Evolutionary conservation across 2,888 invertebrate genomes (phyloP).

Genomic region (Torymus auratus): DNA sequence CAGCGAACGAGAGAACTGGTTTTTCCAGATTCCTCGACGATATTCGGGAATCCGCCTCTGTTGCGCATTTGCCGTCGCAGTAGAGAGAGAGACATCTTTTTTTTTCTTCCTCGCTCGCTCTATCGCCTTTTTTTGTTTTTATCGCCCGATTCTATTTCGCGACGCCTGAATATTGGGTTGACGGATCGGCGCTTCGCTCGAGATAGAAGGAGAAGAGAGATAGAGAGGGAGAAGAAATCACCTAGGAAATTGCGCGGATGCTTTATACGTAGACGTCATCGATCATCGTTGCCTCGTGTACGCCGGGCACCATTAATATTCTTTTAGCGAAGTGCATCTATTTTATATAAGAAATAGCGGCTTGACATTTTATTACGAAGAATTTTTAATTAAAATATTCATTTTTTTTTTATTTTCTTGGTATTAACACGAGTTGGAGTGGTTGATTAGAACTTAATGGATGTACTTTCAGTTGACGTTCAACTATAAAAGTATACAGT

Average conservation of each 20-base stretch:
- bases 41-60: conserved; percentile 20
- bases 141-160: conserved; percentile 23
- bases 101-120: background rate
- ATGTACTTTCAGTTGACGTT: too few species aligned
- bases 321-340: conserved; percentile 38
- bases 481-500: too few species aligned
- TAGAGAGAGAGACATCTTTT: background rate
- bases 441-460: too few species aligned
- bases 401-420: too few species aligned
- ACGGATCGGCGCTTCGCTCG: conserved; percentile 35
- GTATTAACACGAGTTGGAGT: background rate
- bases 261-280: conserved; percentile 42
- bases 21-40: conserved; percentile 38
- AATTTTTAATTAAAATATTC: conserved; percentile 45
- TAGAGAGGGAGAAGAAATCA: conserved; percentile 39
- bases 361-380: conserved; percentile 16
- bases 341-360: conserved; percentile 6
- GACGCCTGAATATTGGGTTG: conserved; percentile 24
- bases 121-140: background rate
- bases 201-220: background rate
- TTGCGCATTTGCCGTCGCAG: background rate
- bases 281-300: conserved; percentile 33
- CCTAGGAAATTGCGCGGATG: conserved; percentile 39
- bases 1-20: conserved; percentile 26
- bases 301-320: conserved; percentile 50